Percentiles rank a stretch among this genome's conserved stretches.
These are phyloP conservation scores for Bubalus kerabau DNA, from an alignment of 2,113 vertebrate species.

Conservation along the genomic window DNA sequence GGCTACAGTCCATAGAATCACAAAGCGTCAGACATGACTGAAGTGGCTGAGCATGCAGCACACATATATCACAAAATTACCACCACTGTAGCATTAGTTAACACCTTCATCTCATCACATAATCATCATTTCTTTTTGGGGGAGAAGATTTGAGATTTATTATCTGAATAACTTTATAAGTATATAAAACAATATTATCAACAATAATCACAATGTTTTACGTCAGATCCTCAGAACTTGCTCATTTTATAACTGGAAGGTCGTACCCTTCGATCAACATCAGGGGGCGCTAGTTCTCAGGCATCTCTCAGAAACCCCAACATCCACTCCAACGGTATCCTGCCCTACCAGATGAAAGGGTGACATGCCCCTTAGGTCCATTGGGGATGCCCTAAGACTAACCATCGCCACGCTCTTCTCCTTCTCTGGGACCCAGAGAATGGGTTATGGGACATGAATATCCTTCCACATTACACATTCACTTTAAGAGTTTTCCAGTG, in stretches of 20 bases:
- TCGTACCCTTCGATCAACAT: background rate
- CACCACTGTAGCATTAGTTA: background rate
- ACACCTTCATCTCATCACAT: background rate
- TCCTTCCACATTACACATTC: background rate
- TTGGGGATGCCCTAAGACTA: background rate
- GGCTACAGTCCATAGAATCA: background rate
- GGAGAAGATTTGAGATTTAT: background rate
- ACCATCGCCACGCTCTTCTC: background rate
- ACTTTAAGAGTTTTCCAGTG: background rate
- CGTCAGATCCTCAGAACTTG: background rate
- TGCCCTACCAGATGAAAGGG: background rate
- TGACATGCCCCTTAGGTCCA: background rate
- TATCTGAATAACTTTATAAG: background rate
- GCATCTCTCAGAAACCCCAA: background rate
- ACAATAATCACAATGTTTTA: background rate
- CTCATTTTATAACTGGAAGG: background rate
- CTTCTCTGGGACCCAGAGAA: background rate
- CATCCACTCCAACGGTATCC: background rate
- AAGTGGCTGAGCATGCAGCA: background rate
- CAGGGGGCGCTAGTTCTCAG: background rate
- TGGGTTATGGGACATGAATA: background rate
- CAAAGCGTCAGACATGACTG: background rate
- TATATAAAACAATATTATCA: background rate
- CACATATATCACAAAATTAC: background rate
- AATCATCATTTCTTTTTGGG: background rate